A percentile compares a stretch with the other conserved stretches of the same genome.
These are phyloP conservation scores for Oncorhynchus masou DNA, from an alignment of 2,113 vertebrate species.

Conservation along the genomic window DNA sequence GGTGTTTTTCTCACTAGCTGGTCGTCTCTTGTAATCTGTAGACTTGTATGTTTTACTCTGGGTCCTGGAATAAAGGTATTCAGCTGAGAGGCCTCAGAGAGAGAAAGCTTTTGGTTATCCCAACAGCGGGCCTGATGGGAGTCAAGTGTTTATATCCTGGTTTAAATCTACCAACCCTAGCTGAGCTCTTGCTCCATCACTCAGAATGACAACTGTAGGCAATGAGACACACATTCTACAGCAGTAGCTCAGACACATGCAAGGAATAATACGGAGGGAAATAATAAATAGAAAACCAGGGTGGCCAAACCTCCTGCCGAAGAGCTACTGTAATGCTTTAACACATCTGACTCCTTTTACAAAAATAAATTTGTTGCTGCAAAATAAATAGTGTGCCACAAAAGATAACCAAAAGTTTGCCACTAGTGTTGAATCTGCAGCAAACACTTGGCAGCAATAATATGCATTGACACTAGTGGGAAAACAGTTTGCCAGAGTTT, in stretches of 20 bases:
- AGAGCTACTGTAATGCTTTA: too few relatives aligned
- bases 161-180: neutral
- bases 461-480: too few relatives aligned
- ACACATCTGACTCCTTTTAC: too few relatives aligned
- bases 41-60: conserved; percentile 52
- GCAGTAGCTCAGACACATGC: neutral
- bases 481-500: too few relatives aligned
- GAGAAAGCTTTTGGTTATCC: neutral
- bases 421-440: too few relatives aligned
- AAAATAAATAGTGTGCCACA: too few relatives aligned
- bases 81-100: conserved; percentile 10
- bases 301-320: too few relatives aligned
- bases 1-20: conserved; percentile 46
- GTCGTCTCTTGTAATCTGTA: conserved; percentile 54
- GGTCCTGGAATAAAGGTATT: conserved; percentile 48
- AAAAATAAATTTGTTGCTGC: too few relatives aligned
- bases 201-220: neutral
- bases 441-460: too few relatives aligned
- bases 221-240: neutral
- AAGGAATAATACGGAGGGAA: neutral
- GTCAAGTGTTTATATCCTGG: neutral
- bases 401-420: too few relatives aligned
- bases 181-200: too few relatives aligned
- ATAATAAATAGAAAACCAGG: neutral
- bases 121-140: neutral